Conservation (phyloP, 2,113 vertebrate species). For the Gymnarchus niloticus region DNA sequence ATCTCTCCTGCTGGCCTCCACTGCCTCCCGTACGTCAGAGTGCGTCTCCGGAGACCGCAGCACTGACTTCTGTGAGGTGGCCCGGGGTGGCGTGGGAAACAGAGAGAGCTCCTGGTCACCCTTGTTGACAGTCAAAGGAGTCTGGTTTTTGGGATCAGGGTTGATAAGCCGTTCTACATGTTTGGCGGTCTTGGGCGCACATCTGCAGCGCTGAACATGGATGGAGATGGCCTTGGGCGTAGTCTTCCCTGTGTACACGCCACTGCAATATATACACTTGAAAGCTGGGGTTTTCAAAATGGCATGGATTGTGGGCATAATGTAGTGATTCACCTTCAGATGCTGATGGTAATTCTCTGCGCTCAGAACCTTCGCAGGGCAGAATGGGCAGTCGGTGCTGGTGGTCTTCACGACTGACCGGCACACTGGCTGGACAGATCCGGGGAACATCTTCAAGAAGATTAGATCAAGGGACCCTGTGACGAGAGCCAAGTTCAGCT, state of each 20-base stretch:
- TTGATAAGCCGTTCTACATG: slow-evolving; percentile 35
- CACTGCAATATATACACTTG: slow-evolving; percentile 94
- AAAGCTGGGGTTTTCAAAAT: slow-evolving; percentile 86
- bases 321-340: slow-evolving; percentile 83
- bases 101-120: slow-evolving; percentile 26
- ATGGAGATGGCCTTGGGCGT: slow-evolving; percentile 85
- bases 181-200: slow-evolving; percentile 74
- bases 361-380: slow-evolving; percentile 69
- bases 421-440: slow-evolving; percentile 48
- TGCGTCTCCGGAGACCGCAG: slow-evolving; percentile 6
- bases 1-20: slow-evolving; percentile 59
- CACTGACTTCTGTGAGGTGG: slow-evolving; percentile 34
- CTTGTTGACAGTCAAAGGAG: neutral
- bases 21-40: slow-evolving; percentile 50
- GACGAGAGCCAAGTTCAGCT: slow-evolving; percentile 81
- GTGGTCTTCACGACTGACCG: slow-evolving; percentile 45
- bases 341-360: slow-evolving; percentile 74
- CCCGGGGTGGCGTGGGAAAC: slow-evolving; percentile 45
- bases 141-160: slow-evolving; percentile 41
- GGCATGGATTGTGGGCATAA: slow-evolving; percentile 86
- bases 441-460: slow-evolving; percentile 81
- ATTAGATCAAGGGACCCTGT: slow-evolving; percentile 71
- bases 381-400: slow-evolving; percentile 79
- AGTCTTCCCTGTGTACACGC: slow-evolving; percentile 91
- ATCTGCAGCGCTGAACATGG: slow-evolving; percentile 82